A percentile compares a stretch with the other conserved stretches of the same genome.
Evolutionary conservation across 2,888 invertebrate species (phyloP).

Genomic region (Neocrepidodera transversa): DNA sequence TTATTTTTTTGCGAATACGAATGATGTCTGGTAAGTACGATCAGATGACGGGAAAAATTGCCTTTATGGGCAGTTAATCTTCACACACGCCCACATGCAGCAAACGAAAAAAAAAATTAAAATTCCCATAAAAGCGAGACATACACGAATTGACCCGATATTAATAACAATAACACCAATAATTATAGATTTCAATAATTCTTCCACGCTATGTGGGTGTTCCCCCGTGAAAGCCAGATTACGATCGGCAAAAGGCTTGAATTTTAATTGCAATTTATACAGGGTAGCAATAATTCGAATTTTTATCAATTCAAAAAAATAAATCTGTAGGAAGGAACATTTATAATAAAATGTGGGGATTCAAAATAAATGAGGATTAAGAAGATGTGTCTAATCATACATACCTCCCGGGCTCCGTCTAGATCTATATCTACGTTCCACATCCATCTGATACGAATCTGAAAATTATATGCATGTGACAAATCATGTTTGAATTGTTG

Average conservation of each 20-base stretch:
- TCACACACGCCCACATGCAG: slow-evolving; percentile 1
- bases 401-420: no score
- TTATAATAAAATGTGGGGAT: no score
- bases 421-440: neutral
- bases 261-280: slow-evolving; percentile 1
- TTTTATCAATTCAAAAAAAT: neutral
- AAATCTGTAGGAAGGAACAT: no score
- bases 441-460: neutral
- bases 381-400: no score
- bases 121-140: slow-evolving; percentile 9
- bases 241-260: slow-evolving; percentile 4
- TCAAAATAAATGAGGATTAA: no score
- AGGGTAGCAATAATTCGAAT: no score
- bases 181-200: slow-evolving; percentile 31
- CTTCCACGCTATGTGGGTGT: slow-evolving; percentile 28
- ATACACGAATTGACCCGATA: slow-evolving; percentile 17
- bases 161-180: slow-evolving; percentile 23
- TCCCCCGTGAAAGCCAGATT: slow-evolving; percentile 16
- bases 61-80: neutral
- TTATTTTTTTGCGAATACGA: no score
- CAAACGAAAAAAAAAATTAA: slow-evolving; percentile 1
- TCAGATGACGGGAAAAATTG: neutral
- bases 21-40: no score
- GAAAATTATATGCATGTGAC: neutral
- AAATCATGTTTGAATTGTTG: neutral